phyloP scores from a whole-genome alignment of 2,888 invertebrate species.

The Rhingia campestris region DNA sequence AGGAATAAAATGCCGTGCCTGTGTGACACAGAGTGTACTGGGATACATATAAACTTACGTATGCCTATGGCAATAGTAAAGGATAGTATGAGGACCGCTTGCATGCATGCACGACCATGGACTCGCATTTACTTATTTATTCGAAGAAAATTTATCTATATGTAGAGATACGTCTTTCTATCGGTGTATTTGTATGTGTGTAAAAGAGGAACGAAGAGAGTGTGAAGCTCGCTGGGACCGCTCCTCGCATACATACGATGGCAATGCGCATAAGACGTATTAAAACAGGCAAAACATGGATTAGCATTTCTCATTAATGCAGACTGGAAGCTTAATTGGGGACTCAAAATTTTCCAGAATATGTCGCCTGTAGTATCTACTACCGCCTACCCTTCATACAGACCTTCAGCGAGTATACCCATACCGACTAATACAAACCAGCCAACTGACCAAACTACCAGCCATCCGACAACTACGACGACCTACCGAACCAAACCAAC shows the following conservation, averaged over 20 bases:
- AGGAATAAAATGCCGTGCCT: conserved; percentile 55
- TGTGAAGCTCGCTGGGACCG: conserved; percentile 5
- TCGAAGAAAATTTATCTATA: conserved; percentile 68
- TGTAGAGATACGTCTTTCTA: conserved; percentile 17
- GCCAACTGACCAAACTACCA: not conserved
- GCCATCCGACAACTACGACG: conserved; percentile 34
- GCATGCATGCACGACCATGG: conserved; percentile 72
- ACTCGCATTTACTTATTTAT: conserved; percentile 71
- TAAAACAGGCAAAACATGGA: conserved; percentile 76
- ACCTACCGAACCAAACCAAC: conserved; percentile 67
- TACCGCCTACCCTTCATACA: not conserved
- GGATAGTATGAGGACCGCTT: conserved; percentile 49
- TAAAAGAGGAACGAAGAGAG: conserved; percentile 1
- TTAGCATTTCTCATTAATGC: conserved; percentile 78
- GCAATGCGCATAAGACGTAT: conserved; percentile 71
- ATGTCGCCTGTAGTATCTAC: conserved; percentile 66
- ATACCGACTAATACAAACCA: conserved; percentile 9
- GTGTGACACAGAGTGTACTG: conserved; percentile 36
- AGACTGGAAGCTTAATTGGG: conserved; percentile 77
- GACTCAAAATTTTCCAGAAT: conserved; percentile 74
- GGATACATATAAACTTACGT: conserved; percentile 11
- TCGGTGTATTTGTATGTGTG: conserved; percentile 32
- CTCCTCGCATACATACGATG: conserved; percentile 45
- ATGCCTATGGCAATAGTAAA: conserved; percentile 34
- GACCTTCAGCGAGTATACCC: conserved; percentile 24